These are phyloP conservation scores for Notamacropus eugenii DNA, from an alignment of 2,797 vertebrate genomes.

Conservation along the genomic window DNA sequence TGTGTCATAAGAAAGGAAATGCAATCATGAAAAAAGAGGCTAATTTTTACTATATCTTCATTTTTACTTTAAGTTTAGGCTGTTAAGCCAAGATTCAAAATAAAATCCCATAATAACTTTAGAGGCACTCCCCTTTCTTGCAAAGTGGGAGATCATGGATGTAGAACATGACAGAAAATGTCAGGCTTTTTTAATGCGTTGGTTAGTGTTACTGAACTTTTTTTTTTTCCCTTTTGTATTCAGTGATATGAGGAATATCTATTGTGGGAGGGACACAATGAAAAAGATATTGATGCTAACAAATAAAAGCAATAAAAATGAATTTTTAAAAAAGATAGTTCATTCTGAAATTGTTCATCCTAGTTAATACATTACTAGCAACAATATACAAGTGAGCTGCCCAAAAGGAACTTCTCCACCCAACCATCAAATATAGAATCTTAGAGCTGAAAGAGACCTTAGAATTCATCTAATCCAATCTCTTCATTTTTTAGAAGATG, in stretches of 20 bases:
- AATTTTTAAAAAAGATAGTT: constrained; percentile 49
- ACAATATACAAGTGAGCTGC: constrained; percentile 47
- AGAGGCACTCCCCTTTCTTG: constrained; percentile 41
- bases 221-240: neutral
- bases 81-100: constrained; percentile 36
- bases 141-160: neutral
- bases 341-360: neutral
- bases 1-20: constrained; percentile 41
- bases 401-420: constrained; percentile 46
- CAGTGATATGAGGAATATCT: neutral
- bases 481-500: neutral
- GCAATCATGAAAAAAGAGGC: constrained; percentile 51
- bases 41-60: constrained; percentile 36
- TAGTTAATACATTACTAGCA: constrained; percentile 43
- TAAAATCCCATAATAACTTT: constrained; percentile 19
- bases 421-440: neutral
- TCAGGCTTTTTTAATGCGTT: neutral
- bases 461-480: neutral
- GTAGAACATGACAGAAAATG: neutral
- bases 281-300: neutral
- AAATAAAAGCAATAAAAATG: constrained; percentile 41
- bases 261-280: neutral
- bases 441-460: neutral
- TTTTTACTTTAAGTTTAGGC: constrained; percentile 46
- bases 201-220: neutral